A percentile compares a stretch with the other conserved stretches of the same genome.
Conservation (phyloP, 2,888 invertebrate species). For the Drosophila nr. perissopoda region DNA sequence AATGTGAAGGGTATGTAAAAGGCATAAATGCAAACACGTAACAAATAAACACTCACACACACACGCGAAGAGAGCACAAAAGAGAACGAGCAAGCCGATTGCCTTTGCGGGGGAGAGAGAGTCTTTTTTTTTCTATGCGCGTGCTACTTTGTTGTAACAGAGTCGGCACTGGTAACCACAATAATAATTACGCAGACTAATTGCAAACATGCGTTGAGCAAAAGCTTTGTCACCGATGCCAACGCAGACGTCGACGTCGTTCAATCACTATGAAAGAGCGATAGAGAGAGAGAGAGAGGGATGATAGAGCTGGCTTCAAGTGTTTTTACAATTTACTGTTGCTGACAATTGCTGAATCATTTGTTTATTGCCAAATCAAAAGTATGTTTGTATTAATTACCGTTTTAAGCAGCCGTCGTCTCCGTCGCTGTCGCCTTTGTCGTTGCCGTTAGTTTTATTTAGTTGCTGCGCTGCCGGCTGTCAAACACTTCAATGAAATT, state of each 20-base stretch:
- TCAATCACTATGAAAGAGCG: slow-evolving; percentile 54
- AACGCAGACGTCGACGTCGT: slow-evolving; percentile 26
- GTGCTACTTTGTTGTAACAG: slow-evolving; percentile 67
- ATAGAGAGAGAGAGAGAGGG: not conserved
- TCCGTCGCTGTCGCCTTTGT: not conserved
- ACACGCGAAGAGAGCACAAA: slow-evolving; percentile 5
- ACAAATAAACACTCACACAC: slow-evolving; percentile 23
- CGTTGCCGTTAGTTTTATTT: slow-evolving; percentile 39
- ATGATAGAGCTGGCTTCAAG: slow-evolving; percentile 33
- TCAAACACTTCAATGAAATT: slow-evolving; percentile 77
- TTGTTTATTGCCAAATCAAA: slow-evolving; percentile 79
- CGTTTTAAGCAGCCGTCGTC: slow-evolving; percentile 72
- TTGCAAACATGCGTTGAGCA: slow-evolving; percentile 75
- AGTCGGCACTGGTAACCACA: slow-evolving; percentile 37
- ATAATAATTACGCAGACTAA: slow-evolving; percentile 71
- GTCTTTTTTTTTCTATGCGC: slow-evolving; percentile 50
- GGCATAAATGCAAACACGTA: slow-evolving; percentile 60
- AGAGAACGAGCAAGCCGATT: not conserved
- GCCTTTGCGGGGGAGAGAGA: slow-evolving; percentile 20
- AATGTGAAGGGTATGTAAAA: slow-evolving; percentile 67
- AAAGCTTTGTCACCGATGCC: slow-evolving; percentile 57
- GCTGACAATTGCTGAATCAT: slow-evolving; percentile 75
- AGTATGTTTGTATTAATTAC: slow-evolving; percentile 77
- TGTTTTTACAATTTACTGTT: slow-evolving; percentile 77
- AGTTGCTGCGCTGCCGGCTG: slow-evolving; percentile 45